Evolutionary conservation across 1,140 invertebrate genomes (phyloP).

Genomic region (Ephestia elutella): DNA sequence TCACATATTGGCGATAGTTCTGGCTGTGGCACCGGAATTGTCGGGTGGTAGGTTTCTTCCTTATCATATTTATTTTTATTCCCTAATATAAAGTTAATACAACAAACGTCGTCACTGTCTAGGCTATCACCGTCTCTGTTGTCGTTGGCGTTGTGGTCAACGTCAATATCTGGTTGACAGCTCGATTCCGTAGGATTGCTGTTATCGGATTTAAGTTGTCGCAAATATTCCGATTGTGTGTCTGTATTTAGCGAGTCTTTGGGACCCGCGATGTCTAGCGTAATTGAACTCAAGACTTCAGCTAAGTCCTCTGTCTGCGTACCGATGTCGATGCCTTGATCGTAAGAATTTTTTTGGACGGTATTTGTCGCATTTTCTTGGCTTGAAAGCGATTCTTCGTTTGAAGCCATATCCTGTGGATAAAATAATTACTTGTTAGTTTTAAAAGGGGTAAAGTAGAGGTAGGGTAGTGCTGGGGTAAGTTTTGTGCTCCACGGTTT

Average conservation of each 20-base stretch:
- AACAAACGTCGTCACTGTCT: neutral
- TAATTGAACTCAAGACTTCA: neutral
- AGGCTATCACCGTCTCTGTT: too few relatives aligned
- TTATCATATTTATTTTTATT: neutral
- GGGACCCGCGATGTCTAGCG: neutral
- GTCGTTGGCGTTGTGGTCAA: too few relatives aligned
- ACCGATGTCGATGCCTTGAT: neutral
- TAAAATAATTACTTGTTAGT: too few relatives aligned
- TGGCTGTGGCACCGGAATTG: neutral
- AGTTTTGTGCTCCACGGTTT: too few relatives aligned
- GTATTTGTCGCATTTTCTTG: too few relatives aligned
- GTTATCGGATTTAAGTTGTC: neutral
- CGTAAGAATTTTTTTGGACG: too few relatives aligned
- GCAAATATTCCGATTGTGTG: neutral
- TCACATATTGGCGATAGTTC: neutral
- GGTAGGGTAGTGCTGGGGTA: too few relatives aligned
- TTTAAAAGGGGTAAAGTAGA: too few relatives aligned
- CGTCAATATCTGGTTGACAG: neutral
- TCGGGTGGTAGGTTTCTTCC: neutral
- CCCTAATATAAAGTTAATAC: neutral
- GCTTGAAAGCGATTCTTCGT: too few relatives aligned
- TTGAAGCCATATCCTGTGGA: too few relatives aligned
- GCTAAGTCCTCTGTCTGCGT: neutral
- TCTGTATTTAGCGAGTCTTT: neutral
- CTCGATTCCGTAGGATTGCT: neutral